Conservation (phyloP, 2,888 invertebrate species). For the Cosmorhoe ocellata region DNA sequence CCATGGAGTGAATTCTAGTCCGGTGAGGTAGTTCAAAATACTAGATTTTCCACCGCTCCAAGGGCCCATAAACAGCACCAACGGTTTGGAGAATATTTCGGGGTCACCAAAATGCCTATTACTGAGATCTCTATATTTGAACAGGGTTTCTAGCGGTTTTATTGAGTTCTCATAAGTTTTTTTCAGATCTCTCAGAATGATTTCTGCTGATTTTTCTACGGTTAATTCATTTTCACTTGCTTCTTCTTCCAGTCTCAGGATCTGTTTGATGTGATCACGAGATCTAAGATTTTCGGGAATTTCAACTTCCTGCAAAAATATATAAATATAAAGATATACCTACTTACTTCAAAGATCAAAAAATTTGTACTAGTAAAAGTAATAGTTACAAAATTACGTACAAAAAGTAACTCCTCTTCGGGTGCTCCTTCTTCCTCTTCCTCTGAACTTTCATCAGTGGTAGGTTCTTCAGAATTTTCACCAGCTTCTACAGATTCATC, state of each 20-base stretch:
- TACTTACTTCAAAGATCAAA: too few species aligned
- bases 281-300: conserved; percentile 90
- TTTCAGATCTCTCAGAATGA: conserved; percentile 92
- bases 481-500: conserved; percentile 47
- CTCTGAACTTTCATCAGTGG: conserved; percentile 37
- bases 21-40: conserved; percentile 95
- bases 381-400: conserved; percentile 46
- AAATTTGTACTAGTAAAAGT: too few species aligned
- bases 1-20: conserved; percentile 91
- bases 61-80: conserved; percentile 96
- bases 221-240: conserved; percentile 87
- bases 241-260: conserved; percentile 90
- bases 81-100: conserved; percentile 96
- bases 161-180: conserved; percentile 93
- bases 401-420: conserved; percentile 85
- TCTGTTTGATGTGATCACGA: conserved; percentile 90
- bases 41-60: conserved; percentile 98
- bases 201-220: conserved; percentile 88
- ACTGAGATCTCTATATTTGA: conserved; percentile 95
- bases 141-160: conserved; percentile 94
- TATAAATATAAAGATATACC: too few species aligned
- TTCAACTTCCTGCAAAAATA: conserved; percentile 84
- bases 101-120: conserved; percentile 96
- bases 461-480: conserved; percentile 47
- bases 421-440: conserved; percentile 65